Conservation (phyloP, 2,888 invertebrate genomes). For the Orchesellides sinensis region DNA sequence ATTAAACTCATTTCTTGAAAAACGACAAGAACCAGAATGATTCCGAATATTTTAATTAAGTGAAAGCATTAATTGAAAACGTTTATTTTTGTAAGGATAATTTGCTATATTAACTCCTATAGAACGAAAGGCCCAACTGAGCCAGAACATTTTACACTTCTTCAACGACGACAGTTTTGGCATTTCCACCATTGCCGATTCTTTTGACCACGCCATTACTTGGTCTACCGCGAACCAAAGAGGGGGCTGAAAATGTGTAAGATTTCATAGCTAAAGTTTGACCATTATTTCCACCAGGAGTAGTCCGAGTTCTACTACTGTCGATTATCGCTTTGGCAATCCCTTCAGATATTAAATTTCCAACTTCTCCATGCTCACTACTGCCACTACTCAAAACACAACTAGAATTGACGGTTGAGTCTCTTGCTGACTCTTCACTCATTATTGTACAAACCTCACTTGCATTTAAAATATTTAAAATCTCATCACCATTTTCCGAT, state of each 20-base stretch:
- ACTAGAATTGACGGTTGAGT: constrained; percentile 72
- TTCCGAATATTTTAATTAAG: constrained; percentile 65
- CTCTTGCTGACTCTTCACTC: constrained; percentile 66
- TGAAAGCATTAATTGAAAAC: constrained; percentile 61
- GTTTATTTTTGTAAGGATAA: constrained; percentile 45
- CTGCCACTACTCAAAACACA: constrained; percentile 71
- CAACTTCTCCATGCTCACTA: constrained; percentile 61
- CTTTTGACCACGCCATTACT: constrained; percentile 60
- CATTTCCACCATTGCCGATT: constrained; percentile 64
- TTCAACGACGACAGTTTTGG: constrained; percentile 62
- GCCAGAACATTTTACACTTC: constrained; percentile 62
- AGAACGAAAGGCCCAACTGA: constrained; percentile 58
- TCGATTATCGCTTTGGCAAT: constrained; percentile 63
- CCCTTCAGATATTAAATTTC: constrained; percentile 54
- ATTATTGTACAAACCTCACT: constrained; percentile 71
- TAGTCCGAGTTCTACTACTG: constrained; percentile 64
- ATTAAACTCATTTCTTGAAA: constrained; percentile 67
- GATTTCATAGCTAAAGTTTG: constrained; percentile 65
- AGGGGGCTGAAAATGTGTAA: constrained; percentile 58
- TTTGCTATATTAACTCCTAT: constrained; percentile 57
- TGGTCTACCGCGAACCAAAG: constrained; percentile 59
- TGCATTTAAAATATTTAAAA: constrained; percentile 69
- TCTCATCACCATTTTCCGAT: constrained; percentile 72
- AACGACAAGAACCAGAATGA: constrained; percentile 67
- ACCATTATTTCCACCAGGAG: constrained; percentile 66